A percentile compares a stretch with the other conserved stretches of the same genome.
These are phyloP conservation scores for Agelastica alni DNA, from an alignment of 2,888 invertebrate genomes.

Conservation along the genomic window DNA sequence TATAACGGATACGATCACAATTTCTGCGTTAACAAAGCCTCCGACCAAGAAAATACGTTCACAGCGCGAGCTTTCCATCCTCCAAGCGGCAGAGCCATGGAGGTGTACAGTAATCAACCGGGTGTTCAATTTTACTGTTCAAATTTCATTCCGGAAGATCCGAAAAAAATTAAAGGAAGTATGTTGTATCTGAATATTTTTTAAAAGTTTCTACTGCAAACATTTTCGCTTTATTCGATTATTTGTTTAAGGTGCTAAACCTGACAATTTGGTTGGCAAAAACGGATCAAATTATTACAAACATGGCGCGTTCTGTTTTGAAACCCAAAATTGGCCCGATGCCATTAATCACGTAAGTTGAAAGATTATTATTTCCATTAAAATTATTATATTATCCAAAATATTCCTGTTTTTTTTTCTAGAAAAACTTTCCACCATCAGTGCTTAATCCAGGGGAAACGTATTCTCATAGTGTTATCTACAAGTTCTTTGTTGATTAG, in stretches of 20 bases:
- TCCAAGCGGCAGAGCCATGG: constrained; percentile 65
- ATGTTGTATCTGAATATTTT: no score
- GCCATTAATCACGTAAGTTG: constrained; percentile 78
- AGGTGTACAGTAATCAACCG: constrained; percentile 84
- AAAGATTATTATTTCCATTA: no score
- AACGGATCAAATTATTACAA: constrained; percentile 43
- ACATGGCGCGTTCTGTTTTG: constrained; percentile 79
- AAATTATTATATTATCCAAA: no score
- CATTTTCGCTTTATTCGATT: no score
- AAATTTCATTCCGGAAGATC: constrained; percentile 69
- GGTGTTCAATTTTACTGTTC: constrained; percentile 91
- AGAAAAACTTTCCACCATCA: constrained; percentile 76
- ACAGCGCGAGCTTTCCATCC: constrained; percentile 73
- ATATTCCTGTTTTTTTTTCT: constrained; percentile 57
- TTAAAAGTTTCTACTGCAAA: no score
- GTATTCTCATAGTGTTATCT: constrained; percentile 65
- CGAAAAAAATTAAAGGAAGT: constrained; percentile 42
- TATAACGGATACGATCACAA: constrained; percentile 80
- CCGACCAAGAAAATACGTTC: constrained; percentile 62
- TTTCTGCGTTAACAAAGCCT: constrained; percentile 72
- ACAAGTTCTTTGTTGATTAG: constrained; percentile 47
- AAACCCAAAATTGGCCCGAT: constrained; percentile 93
- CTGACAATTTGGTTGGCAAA: constrained; percentile 40
- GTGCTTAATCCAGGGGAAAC: constrained; percentile 73
- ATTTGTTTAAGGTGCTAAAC: constrained; percentile 9